phyloP scores from a whole-genome alignment of 2,888 invertebrate genomes.

The Acanthosepion lycidas region DNA sequence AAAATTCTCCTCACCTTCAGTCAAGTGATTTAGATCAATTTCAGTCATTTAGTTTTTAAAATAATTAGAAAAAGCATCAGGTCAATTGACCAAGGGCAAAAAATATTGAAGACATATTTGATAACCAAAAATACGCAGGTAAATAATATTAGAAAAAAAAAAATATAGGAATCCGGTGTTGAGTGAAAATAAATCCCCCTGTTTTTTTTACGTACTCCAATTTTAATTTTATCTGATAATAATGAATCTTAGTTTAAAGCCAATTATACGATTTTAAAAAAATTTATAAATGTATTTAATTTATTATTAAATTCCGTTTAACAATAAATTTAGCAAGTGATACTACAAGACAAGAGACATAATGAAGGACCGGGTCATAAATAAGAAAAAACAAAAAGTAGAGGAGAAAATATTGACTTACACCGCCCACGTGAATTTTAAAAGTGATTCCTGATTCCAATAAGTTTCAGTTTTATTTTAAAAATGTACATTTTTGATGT shows the following conservation, averaged over 20 bases:
- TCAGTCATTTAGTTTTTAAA: neutral
- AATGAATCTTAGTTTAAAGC: no score
- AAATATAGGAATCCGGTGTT: neutral
- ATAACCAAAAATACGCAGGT: neutral
- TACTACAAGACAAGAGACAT: no score
- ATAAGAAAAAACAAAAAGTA: neutral
- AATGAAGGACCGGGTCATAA: neutral
- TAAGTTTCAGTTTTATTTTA: neutral
- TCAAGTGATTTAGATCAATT: no score
- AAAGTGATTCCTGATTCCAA: neutral
- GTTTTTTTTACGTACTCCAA: no score
- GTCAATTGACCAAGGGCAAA: neutral
- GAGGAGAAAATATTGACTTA: neutral
- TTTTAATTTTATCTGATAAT: no score
- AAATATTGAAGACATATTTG: neutral
- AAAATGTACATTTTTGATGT: neutral
- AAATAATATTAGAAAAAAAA: neutral
- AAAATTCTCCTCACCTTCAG: neutral
- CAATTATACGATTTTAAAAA: no score
- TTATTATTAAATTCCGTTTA: no score
- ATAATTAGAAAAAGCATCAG: neutral
- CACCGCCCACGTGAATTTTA: neutral
- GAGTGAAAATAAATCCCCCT: neutral
- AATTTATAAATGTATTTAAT: no score
- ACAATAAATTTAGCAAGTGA: no score